Conservation (phyloP, 2,113 vertebrate species). For the Ivindomyrus marchei region DNA sequence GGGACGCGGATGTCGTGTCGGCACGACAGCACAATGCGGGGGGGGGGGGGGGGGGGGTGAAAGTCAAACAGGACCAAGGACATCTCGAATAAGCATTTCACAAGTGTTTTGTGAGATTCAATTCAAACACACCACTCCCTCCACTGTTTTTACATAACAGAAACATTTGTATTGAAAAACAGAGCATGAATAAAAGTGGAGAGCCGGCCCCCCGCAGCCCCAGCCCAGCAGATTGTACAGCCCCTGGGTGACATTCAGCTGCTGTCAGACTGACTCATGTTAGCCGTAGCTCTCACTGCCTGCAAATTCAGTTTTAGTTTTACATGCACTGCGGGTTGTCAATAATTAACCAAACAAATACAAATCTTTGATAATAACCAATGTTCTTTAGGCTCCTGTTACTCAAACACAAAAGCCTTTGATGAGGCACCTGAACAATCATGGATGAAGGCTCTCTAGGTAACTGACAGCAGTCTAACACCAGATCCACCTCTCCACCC, state of each 20-base stretch:
- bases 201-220: background rate
- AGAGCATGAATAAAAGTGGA: background rate
- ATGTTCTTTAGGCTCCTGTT: background rate
- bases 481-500: background rate
- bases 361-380: background rate
- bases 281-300: background rate
- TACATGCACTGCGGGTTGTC: background rate
- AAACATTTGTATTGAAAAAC: background rate
- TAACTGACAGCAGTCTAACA: background rate
- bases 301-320: background rate
- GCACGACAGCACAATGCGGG: background rate
- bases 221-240: background rate
- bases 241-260: background rate
- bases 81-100: background rate
- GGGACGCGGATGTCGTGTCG: background rate
- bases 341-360: background rate
- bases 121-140: background rate
- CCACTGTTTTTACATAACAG: background rate
- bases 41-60: background rate
- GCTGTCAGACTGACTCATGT: background rate
- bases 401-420: background rate
- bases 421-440: background rate
- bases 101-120: background rate
- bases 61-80: background rate
- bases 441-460: background rate